These are phyloP conservation scores for Leptogaster cylindrica DNA, from an alignment of 2,888 invertebrate species.

Conservation along the genomic window DNA sequence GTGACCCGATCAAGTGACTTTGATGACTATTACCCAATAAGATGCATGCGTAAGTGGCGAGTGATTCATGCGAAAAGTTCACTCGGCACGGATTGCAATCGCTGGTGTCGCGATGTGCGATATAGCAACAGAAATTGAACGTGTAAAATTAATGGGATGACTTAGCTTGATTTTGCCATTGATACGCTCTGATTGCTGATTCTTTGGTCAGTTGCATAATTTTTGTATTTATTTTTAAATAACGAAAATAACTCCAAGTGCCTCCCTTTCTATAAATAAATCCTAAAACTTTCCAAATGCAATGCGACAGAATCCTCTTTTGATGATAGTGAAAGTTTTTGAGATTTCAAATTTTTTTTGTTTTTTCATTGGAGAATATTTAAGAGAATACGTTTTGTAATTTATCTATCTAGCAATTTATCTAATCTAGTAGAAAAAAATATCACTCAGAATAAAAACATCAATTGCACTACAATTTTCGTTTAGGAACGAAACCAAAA, in stretches of 20 bases:
- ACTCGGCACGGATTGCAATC: neutral
- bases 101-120: neutral
- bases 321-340: slow-evolving; percentile 13
- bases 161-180: slow-evolving; percentile 24
- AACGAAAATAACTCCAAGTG: neutral
- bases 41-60: slow-evolving; percentile 18
- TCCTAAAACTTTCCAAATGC: neutral
- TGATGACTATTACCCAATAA: slow-evolving; percentile 19
- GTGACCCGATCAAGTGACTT: slow-evolving; percentile 32
- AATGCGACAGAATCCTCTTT: neutral
- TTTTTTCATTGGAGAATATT: too few relatives aligned
- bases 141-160: slow-evolving; percentile 27
- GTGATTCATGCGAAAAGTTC: slow-evolving; percentile 21
- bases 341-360: too few relatives aligned
- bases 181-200: slow-evolving; percentile 10
- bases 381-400: too few relatives aligned
- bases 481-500: too few relatives aligned
- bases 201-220: slow-evolving; percentile 13
- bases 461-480: too few relatives aligned
- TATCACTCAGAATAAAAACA: too few relatives aligned
- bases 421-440: too few relatives aligned
- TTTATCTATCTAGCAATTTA: too few relatives aligned
- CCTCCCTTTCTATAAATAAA: slow-evolving; percentile 3
- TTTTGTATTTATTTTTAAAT: neutral
- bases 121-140: slow-evolving; percentile 4